Conservation (phyloP, 30 jellyfish, hydroid and myxozoan species). For the Hydra vulgaris region DNA sequence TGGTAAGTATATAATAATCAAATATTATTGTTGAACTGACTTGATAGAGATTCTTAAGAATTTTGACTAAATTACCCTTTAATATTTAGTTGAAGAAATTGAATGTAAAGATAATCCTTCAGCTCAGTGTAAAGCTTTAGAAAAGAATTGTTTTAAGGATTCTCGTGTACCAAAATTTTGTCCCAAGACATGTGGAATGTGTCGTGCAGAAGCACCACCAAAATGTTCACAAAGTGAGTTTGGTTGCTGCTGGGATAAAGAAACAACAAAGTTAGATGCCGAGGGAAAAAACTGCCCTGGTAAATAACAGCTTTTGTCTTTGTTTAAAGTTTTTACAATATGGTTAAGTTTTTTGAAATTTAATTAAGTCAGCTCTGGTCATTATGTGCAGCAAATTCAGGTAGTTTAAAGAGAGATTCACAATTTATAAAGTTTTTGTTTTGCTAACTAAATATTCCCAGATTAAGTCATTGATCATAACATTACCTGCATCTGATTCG, state of each 20-base stretch:
- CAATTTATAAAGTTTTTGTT: too few species aligned
- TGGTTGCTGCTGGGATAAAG: slow-evolving; percentile 54
- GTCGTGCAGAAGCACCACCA: slow-evolving; percentile 60
- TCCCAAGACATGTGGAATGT: slow-evolving; percentile 51
- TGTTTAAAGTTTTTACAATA: not conserved
- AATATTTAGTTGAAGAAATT: not conserved
- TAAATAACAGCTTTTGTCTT: slow-evolving; percentile 9
- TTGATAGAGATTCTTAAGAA: too few species aligned
- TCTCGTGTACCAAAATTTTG: slow-evolving; percentile 32
- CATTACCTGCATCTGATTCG: too few species aligned
- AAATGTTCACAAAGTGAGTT: slow-evolving; percentile 28
- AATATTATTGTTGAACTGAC: not conserved
- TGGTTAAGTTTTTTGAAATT: not conserved
- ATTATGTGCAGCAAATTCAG: too few species aligned
- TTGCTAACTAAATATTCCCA: too few species aligned
- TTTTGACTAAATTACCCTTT: too few species aligned
- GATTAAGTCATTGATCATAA: too few species aligned
- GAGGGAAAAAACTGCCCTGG: slow-evolving; percentile 42
- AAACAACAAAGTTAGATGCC: slow-evolving; percentile 15
- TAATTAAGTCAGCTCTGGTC: too few species aligned
- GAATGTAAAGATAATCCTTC: not conserved
- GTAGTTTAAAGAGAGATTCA: too few species aligned
- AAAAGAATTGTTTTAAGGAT: not conserved
- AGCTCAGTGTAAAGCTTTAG: not conserved
- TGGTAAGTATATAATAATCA: not conserved